Evolutionary conservation across 2,797 vertebrate genomes (phyloP).

Genomic region (Peromyscus nudipes): DNA sequence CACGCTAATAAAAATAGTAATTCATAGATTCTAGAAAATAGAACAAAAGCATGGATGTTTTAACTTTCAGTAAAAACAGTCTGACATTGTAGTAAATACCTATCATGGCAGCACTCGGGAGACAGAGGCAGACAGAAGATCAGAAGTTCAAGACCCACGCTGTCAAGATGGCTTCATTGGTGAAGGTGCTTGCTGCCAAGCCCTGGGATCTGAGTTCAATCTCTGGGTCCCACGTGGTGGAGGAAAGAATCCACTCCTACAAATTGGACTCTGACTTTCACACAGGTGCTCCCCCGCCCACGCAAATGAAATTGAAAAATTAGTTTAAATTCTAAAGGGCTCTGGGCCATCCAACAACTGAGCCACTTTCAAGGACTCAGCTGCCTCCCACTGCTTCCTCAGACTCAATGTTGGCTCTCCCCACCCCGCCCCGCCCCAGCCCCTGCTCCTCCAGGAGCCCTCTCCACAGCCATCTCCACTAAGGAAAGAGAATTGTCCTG

Average conservation of each 20-base stretch:
- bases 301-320: not conserved
- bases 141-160: not conserved
- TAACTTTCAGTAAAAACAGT: not conserved
- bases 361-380: not conserved
- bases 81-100: not conserved
- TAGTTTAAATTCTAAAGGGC: not conserved
- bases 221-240: not conserved
- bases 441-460: not conserved
- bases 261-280: not conserved
- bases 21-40: too few relatives aligned
- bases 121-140: not conserved
- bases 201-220: not conserved
- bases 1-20: not conserved
- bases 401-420: too few relatives aligned
- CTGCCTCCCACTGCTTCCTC: not conserved
- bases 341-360: not conserved
- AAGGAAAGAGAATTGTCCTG: not conserved
- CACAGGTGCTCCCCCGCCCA: too few relatives aligned
- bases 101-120: not conserved
- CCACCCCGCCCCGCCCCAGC: too few relatives aligned
- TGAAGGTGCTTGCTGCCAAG: not conserved
- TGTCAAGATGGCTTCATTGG: not conserved
- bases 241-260: not conserved
- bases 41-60: not conserved
- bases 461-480: not conserved